Conservation (phyloP, 1,140 invertebrate species). For the Orius insidiosus region DNA sequence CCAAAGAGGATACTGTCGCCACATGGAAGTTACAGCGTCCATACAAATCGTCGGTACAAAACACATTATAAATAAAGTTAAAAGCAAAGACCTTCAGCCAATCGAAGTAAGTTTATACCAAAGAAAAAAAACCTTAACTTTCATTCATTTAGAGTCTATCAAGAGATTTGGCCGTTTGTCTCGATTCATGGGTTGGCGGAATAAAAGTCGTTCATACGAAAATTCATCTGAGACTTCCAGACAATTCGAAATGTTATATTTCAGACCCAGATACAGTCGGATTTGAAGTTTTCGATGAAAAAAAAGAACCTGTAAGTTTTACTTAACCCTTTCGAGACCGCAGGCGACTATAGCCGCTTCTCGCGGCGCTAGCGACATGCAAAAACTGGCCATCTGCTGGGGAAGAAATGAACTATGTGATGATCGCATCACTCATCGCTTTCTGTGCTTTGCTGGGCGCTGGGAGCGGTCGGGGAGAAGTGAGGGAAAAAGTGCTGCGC, state of each 20-base stretch:
- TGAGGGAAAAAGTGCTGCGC: too few species aligned
- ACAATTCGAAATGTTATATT: conserved; percentile 44
- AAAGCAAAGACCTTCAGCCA: conserved; percentile 56
- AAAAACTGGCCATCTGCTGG: too few species aligned
- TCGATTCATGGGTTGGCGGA: conserved; percentile 75
- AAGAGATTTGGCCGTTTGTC: conserved; percentile 62
- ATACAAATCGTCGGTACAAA: conserved; percentile 74
- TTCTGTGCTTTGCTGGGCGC: too few species aligned
- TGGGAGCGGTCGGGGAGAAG: too few species aligned
- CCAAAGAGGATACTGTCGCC: conserved; percentile 75
- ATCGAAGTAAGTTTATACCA: conserved; percentile 38
- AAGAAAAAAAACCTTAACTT: conserved; percentile 8
- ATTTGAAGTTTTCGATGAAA: conserved; percentile 40
- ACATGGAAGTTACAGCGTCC: conserved; percentile 63
- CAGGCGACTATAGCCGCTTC: conserved; percentile 29
- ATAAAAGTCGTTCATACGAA: conserved; percentile 48
- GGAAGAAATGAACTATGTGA: too few species aligned
- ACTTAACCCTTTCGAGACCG: conserved; percentile 19
- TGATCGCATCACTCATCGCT: too few species aligned
- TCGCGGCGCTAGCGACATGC: too few species aligned
- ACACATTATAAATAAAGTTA: conserved; percentile 66
- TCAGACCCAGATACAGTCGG: conserved; percentile 44
- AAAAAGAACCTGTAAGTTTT: conserved; percentile 32
- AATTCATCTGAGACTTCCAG: conserved; percentile 39
- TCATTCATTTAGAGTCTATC: conserved; percentile 41